A percentile compares a stretch with the other conserved stretches of the same genome.
Conservation (phyloP, 1,140 invertebrate genomes). For the Drosophila repletoides region DNA sequence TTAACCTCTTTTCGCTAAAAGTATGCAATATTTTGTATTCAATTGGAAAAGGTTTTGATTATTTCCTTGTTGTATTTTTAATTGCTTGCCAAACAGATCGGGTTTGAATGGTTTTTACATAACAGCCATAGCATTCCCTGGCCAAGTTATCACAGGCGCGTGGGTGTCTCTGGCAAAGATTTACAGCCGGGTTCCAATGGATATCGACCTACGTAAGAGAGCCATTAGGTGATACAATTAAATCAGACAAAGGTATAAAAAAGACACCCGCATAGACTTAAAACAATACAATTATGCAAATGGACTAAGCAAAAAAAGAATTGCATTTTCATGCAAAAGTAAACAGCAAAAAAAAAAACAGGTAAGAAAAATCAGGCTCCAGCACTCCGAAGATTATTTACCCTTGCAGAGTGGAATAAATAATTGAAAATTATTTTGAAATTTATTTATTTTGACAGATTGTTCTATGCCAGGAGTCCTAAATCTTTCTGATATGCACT, state of each 20-base stretch:
- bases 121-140: slow-evolving; percentile 26
- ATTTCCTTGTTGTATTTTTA: slow-evolving; percentile 19
- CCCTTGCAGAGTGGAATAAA: too few species aligned
- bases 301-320: slow-evolving; percentile 19
- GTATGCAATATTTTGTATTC: not conserved
- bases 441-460: too few species aligned
- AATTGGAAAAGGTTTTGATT: not conserved
- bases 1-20: not conserved
- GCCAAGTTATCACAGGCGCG: not conserved
- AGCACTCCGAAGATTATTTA: too few species aligned
- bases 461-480: too few species aligned
- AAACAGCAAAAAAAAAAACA: too few species aligned
- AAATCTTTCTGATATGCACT: too few species aligned
- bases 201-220: slow-evolving; percentile 27
- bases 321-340: slow-evolving; percentile 25
- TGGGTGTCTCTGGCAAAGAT: slow-evolving; percentile 13
- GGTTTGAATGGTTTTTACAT: slow-evolving; percentile 23
- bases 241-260: slow-evolving; percentile 11
- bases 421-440: too few species aligned
- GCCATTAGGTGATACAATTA: slow-evolving; percentile 61
- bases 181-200: slow-evolving; percentile 14
- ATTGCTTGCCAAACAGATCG: slow-evolving; percentile 20
- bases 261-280: slow-evolving; percentile 11
- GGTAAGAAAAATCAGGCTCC: too few species aligned
- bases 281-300: slow-evolving; percentile 47